phyloP scores from a whole-genome alignment of 1,140 invertebrate species.

The Ips nitidus region DNA sequence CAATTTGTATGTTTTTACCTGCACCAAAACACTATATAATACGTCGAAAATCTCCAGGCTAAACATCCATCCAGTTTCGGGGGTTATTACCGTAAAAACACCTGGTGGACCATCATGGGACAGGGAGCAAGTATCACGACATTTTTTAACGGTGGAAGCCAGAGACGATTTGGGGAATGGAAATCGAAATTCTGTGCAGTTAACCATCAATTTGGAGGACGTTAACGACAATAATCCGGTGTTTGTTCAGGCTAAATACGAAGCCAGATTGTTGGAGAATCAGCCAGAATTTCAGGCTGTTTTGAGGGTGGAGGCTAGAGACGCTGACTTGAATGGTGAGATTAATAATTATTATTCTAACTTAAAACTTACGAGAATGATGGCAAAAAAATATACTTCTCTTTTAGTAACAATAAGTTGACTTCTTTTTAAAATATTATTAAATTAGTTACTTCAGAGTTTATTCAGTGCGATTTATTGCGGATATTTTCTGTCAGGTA shows the following conservation, averaged over 20 bases:
- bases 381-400: neutral
- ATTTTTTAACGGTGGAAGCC: slow-evolving; percentile 91
- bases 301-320: slow-evolving; percentile 76
- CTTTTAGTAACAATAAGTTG: neutral
- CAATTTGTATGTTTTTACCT: slow-evolving; percentile 69
- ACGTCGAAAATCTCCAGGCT: slow-evolving; percentile 61
- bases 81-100: slow-evolving; percentile 78
- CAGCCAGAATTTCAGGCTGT: slow-evolving; percentile 74
- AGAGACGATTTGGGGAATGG: slow-evolving; percentile 84
- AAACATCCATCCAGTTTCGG: slow-evolving; percentile 76
- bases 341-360: neutral
- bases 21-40: too few relatives aligned
- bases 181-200: slow-evolving; percentile 83
- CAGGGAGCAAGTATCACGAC: slow-evolving; percentile 79
- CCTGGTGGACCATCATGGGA: slow-evolving; percentile 77
- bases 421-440: neutral
- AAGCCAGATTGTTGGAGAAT: slow-evolving; percentile 82
- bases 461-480: neutral
- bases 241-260: slow-evolving; percentile 81
- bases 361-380: neutral
- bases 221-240: slow-evolving; percentile 85
- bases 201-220: slow-evolving; percentile 84
- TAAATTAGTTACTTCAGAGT: slow-evolving; percentile 1
- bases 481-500: slow-evolving; percentile 58
- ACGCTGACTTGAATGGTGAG: slow-evolving; percentile 82